Base-by-base conservation (phyloP, 2,113 vertebrate species). In the Eulemur rufifrons region DNA sequence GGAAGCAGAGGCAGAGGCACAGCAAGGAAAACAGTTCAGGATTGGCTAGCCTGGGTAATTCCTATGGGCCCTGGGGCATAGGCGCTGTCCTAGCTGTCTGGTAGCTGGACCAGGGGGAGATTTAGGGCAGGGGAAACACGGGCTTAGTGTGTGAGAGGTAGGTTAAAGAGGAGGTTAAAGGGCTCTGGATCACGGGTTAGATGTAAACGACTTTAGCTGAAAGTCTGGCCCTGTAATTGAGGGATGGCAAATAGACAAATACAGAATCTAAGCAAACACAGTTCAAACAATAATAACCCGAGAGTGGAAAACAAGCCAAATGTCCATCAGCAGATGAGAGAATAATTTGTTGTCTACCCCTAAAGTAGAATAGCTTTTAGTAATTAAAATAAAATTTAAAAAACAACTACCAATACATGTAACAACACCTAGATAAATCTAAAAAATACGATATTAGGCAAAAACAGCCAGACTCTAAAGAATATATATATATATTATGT, bases 11-110 rank as follows among this genome's bases (percentile, higher is more conserved):
- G 23, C 39, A 68, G 45, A 17, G 23, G 10, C 8, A 61, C 23
- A 32, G 14, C 3, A 4, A 9, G 37, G 13, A 8, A 42, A 32
- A 50, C 5, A 52, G 14, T 23, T 74, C 21, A 80, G 66, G n/a
- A 81, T 0, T 8, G 37, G 15, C 66, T 59, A 47, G 0, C 45
- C 0, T 23, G 6, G 85, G 59, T 25, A 68, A 93, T 4, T 27
- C 13, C 3, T 6, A 25, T 4, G 7, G 8, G 25, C 4, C 69
- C 1, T 25, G 14, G 8, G 29, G 27, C 25, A n/a, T 1, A 50
- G 6, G 2, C 6, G 25, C n/a, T 63, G 4, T 17, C 3, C 15
- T 21, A 27, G 3, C 12, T 76, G n/a, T 37, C 32, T 86, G 17
- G 34, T 32, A 27, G 7, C 25, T 54, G 74, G 6, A 34, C 29